Evolutionary conservation across 2,113 vertebrate species (phyloP), one percentile per base, ranked within the genome.

Genomic region (Hydropotes inermis): DNA sequence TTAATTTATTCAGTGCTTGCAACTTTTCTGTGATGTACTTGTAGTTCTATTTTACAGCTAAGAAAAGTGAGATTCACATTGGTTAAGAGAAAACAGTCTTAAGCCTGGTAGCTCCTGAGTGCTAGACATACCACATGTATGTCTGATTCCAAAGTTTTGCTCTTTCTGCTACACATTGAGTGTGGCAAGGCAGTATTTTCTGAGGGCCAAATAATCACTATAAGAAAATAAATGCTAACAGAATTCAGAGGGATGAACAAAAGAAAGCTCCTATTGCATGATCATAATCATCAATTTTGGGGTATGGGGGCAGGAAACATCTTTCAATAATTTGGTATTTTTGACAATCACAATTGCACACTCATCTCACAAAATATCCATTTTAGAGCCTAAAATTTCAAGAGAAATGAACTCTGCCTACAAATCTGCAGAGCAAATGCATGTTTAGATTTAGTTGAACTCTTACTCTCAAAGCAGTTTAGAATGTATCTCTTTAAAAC

Each of bases 401-500:
- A 30, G 27, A n/a, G 61, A 82, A 39, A n/a, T 91, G 7, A 70
- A 67, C 58, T 91, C 12, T 92, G 7, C 39, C n/a, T 36, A 89
- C 6, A 39, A 76, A 76, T 60, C 5, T 89, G 25, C 28, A 81
- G 28, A 82, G 88, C 27, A 87, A 64, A 74, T 87, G 28, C 28
- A 36, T 52, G 79, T 84, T 78, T 93, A 94, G 74, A 98, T 28
- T 89, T 91, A 94, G 76, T 87, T 97, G 43, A 0, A 0, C 54
- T 97, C 13, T 60, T 87, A 97, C 8, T 43, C 92, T 92, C 95
- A 95, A 93, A 97, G 58, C 60, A 96, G 97, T 36, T 88, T 50
- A 95, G 61, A 91, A 91, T 95, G 74, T 98, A 98, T 89, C 61
- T 94, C 95, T 98, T 97, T 98, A 98, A 97, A 98, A 98, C 91